phyloP scores from a whole-genome alignment of 2,797 vertebrate species.

The Rhyacichthys aspro region DNA sequence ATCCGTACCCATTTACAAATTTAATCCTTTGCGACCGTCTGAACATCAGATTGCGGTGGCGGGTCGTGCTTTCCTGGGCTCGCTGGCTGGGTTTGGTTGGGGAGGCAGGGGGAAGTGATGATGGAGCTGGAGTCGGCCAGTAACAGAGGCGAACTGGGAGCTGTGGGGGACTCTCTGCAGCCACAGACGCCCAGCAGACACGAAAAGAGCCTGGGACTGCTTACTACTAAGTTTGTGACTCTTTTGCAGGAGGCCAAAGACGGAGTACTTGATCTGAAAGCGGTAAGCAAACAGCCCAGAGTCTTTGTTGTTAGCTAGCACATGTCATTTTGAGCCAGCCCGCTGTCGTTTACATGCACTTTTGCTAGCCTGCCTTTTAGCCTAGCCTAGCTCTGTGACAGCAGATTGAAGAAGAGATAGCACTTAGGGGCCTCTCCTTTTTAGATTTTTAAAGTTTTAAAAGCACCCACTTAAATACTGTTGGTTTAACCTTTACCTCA shows the following conservation, averaged over 20 bases:
- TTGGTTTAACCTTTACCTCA: no score
- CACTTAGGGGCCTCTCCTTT: neutral
- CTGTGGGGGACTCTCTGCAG: slow-evolving; percentile 86
- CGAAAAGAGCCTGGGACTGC: slow-evolving; percentile 95
- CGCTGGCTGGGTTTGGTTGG: slow-evolving; percentile 58
- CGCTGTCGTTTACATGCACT: slow-evolving; percentile 52
- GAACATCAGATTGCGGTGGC: slow-evolving; percentile 34
- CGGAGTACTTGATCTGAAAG: slow-evolving; percentile 95
- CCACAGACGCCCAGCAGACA: slow-evolving; percentile 92
- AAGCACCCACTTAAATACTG: neutral
- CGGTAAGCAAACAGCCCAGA: slow-evolving; percentile 77
- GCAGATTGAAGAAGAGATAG: slow-evolving; percentile 46
- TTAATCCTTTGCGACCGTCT: slow-evolving; percentile 12
- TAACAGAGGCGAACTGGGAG: slow-evolving; percentile 76
- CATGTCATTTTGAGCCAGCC: slow-evolving; percentile 64
- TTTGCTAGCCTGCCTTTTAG: slow-evolving; percentile 62
- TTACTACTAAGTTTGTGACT: slow-evolving; percentile 97
- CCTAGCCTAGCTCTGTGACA: slow-evolving; percentile 61
- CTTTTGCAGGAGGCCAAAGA: slow-evolving; percentile 96
- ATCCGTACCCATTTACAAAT: slow-evolving; percentile 15
- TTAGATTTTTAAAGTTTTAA: neutral
- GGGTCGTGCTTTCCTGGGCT: slow-evolving; percentile 51
- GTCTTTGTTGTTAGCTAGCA: slow-evolving; percentile 78
- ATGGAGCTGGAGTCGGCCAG: slow-evolving; percentile 82
- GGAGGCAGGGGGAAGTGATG: slow-evolving; percentile 67